A percentile compares a stretch with the other conserved stretches of the same genome.
phyloP scores from a whole-genome alignment of 2,888 invertebrate genomes.

The Taphrorychus bicolor region DNA sequence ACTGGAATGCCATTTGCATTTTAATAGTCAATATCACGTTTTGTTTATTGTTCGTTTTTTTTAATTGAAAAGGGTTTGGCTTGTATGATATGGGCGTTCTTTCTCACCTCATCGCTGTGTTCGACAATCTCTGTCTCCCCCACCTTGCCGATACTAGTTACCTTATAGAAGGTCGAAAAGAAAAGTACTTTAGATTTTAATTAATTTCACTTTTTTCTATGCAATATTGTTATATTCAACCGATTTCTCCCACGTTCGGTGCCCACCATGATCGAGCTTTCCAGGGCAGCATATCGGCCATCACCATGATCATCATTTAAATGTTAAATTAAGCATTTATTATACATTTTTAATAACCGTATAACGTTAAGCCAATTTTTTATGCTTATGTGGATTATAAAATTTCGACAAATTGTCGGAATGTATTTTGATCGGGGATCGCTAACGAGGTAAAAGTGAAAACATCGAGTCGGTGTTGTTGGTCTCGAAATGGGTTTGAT shows the following conservation, averaged over 20 bases:
- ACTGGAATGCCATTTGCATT: background rate
- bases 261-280: too few relatives aligned
- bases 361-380: constrained; percentile 2
- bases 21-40: background rate
- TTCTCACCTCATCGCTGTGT: background rate
- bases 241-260: too few relatives aligned
- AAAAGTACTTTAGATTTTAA: too few relatives aligned
- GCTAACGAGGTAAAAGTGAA: constrained; percentile 29
- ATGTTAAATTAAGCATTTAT: background rate
- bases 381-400: constrained; percentile 9
- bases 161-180: too few relatives aligned
- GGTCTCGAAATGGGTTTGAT: constrained; percentile 2
- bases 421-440: constrained; percentile 15
- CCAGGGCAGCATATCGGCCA: background rate
- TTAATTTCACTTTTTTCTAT: too few relatives aligned
- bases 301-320: background rate
- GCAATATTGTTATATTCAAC: too few relatives aligned
- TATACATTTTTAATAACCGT: background rate
- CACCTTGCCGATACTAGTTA: background rate
- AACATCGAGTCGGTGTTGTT: constrained; percentile 17
- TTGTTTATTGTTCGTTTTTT: background rate
- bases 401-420: constrained; percentile 17
- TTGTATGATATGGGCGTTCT: background rate
- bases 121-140: background rate
- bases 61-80: background rate